These are phyloP conservation scores for Rotaria sp. DNA, from an alignment of 2,888 invertebrate species.

Conservation along the genomic window DNA sequence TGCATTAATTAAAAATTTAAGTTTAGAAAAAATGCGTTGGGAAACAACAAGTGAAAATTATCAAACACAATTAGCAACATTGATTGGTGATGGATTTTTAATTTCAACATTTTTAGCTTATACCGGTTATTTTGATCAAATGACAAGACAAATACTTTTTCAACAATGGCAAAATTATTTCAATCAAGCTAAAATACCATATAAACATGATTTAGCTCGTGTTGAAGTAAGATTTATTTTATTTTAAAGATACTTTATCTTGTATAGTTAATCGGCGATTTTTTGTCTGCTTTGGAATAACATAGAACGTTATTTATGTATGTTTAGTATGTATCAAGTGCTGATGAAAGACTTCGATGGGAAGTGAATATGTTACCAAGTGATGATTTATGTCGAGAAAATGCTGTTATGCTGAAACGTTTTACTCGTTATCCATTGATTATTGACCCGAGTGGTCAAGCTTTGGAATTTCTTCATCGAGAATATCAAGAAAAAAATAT, in stretches of 20 bases:
- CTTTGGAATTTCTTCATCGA: constrained; percentile 93
- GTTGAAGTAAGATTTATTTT: constrained; percentile 59
- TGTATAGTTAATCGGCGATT: too few relatives aligned
- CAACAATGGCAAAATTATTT: constrained; percentile 89
- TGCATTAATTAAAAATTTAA: constrained; percentile 83
- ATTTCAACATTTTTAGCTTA: constrained; percentile 96
- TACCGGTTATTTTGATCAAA: constrained; percentile 70
- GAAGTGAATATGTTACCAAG: constrained; percentile 90
- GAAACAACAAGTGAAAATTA: constrained; percentile 94
- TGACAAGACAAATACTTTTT: constrained; percentile 88
- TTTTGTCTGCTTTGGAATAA: too few relatives aligned
- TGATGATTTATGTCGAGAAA: constrained; percentile 96
- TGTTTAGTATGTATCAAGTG: constrained; percentile 78
- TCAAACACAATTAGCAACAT: constrained; percentile 97
- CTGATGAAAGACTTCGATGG: constrained; percentile 90
- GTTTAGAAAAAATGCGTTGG: constrained; percentile 93
- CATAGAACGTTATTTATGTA: background rate
- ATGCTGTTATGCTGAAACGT: constrained; percentile 79
- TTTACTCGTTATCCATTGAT: constrained; percentile 97
- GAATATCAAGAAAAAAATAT: constrained; percentile 93
- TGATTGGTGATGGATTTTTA: constrained; percentile 80
- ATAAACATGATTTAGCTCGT: constrained; percentile 38
- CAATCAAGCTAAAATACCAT: constrained; percentile 75
- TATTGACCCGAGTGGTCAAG: constrained; percentile 98
- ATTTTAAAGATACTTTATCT: background rate